A percentile compares a stretch with the other conserved stretches of the same genome.
Evolutionary conservation across 2,113 vertebrate genomes (phyloP).

Genomic region (Microtus ochrogaster): DNA sequence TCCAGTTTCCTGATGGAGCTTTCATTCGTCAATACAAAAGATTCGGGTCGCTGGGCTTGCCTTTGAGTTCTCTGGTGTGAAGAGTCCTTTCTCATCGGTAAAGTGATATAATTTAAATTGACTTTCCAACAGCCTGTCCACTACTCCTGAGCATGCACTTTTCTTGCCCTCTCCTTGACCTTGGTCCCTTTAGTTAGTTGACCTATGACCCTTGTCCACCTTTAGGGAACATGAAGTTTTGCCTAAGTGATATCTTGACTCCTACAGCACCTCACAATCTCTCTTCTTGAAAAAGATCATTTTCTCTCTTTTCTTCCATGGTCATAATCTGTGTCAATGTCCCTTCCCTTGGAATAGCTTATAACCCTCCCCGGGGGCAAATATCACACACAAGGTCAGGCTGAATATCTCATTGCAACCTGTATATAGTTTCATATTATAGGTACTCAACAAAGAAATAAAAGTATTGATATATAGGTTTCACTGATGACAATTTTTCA

Average conservation of each 20-base stretch:
- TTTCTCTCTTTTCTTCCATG: background rate
- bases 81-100: background rate
- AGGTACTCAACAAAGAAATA: background rate
- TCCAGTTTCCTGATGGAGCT: background rate
- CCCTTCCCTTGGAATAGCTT: background rate
- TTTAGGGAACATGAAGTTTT: background rate
- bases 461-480: background rate
- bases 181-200: background rate
- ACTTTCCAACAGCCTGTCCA: background rate
- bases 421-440: background rate
- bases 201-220: background rate
- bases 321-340: background rate
- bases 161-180: background rate
- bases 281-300: background rate
- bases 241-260: background rate
- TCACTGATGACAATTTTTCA: constrained; percentile 15
- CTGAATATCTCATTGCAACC: background rate
- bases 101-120: background rate
- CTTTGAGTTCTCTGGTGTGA: background rate
- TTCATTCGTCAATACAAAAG: constrained; percentile 7
- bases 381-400: background rate
- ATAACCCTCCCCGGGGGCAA: background rate
- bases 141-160: fast-evolving
- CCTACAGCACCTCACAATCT: background rate
- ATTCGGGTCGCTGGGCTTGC: background rate